phyloP scores from a whole-genome alignment of 2,888 invertebrate genomes.

The Dorcus hopei region DNA sequence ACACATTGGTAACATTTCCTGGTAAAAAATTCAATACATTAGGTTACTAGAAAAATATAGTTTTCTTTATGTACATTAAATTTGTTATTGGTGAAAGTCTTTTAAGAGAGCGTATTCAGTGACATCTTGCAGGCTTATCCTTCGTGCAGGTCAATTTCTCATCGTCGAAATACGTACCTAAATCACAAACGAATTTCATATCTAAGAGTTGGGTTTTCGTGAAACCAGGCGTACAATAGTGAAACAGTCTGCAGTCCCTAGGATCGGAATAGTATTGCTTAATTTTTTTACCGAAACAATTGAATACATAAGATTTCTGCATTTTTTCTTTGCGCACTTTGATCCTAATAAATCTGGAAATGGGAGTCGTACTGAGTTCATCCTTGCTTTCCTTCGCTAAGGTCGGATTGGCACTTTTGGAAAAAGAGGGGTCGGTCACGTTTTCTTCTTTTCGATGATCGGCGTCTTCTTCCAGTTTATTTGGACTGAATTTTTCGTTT shows the following conservation, averaged over 20 bases:
- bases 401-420: slow-evolving; percentile 45
- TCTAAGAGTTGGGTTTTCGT: slow-evolving; percentile 55
- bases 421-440: slow-evolving; percentile 40
- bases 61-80: too few relatives aligned
- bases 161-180: slow-evolving; percentile 56
- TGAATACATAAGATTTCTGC: slow-evolving; percentile 45
- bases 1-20: too few relatives aligned
- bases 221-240: slow-evolving; percentile 61
- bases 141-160: slow-evolving; percentile 53
- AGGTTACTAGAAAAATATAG: too few relatives aligned
- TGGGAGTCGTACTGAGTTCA: slow-evolving; percentile 40
- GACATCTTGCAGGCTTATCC: slow-evolving; percentile 44
- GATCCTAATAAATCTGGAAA: slow-evolving; percentile 38
- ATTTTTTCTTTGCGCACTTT: slow-evolving; percentile 38
- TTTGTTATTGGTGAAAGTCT: too few relatives aligned
- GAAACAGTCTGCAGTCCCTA: slow-evolving; percentile 58
- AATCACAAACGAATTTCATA: slow-evolving; percentile 60
- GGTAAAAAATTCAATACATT: too few relatives aligned
- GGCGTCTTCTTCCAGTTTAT: slow-evolving; percentile 23
- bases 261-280: slow-evolving; percentile 58
- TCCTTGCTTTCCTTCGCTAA: slow-evolving; percentile 34
- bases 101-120: slow-evolving; percentile 20
- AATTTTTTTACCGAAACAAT: slow-evolving; percentile 54
- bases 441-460: slow-evolving; percentile 37
- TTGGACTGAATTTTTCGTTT: slow-evolving; percentile 19